Conservation (phyloP, 2,113 vertebrate species). For the Microcebus ravelobensis region DNA sequence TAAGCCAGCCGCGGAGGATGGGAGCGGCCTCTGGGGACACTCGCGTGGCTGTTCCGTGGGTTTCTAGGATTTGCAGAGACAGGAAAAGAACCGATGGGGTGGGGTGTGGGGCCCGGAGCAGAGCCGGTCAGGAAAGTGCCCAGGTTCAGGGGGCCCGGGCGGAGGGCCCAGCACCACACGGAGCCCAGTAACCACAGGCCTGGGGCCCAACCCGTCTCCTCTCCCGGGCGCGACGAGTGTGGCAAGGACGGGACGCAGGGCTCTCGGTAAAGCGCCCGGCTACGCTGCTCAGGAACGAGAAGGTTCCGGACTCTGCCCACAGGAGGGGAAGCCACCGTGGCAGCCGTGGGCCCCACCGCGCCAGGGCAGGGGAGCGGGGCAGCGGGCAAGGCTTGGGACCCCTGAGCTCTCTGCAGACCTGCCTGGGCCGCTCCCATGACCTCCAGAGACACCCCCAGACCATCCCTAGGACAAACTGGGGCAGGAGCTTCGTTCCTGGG, state of each 20-base stretch:
- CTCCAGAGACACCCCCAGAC: background rate
- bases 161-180: accelerated
- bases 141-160: accelerated
- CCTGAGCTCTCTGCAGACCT: background rate
- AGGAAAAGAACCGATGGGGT: background rate
- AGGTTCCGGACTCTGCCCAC: background rate
- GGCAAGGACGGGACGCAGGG: background rate
- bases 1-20: background rate
- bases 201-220: accelerated
- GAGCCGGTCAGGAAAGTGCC: accelerated
- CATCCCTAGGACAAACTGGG: background rate
- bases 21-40: too few relatives aligned
- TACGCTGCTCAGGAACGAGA: accelerated
- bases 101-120: accelerated
- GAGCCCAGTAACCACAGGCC: too few relatives aligned
- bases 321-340: background rate
- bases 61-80: too few relatives aligned
- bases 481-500: background rate
- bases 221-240: accelerated
- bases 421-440: background rate
- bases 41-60: accelerated
- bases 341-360: background rate
- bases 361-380: too few relatives aligned
- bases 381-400: accelerated
- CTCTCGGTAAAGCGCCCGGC: background rate